Conservation (phyloP, 1,140 invertebrate species). For the Pentalonia nigronervosa region DNA sequence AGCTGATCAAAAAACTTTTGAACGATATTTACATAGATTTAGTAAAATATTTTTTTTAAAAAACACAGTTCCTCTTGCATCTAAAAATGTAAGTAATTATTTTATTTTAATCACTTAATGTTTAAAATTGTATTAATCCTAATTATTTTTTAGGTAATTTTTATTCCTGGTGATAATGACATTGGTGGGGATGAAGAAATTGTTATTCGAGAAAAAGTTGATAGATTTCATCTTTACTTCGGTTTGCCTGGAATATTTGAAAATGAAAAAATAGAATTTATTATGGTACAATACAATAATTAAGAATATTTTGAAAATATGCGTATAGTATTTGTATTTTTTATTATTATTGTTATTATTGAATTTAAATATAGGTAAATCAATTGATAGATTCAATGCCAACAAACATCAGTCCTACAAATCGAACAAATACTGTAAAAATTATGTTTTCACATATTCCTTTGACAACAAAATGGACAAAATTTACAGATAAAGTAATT, state of each 20-base stretch:
- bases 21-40: constrained; percentile 75
- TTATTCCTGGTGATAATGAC: constrained; percentile 93
- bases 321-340: neutral
- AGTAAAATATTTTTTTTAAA: constrained; percentile 71
- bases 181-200: constrained; percentile 87
- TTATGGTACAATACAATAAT: constrained; percentile 66
- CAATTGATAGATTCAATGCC: constrained; percentile 49
- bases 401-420: neutral
- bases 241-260: constrained; percentile 72
- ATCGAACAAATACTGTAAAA: constrained; percentile 52
- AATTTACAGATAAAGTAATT: constrained; percentile 41
- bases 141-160: constrained; percentile 74
- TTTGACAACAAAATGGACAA: constrained; percentile 42
- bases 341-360: neutral
- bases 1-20: constrained; percentile 73
- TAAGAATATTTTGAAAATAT: neutral
- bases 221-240: constrained; percentile 81
- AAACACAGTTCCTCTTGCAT: constrained; percentile 61
- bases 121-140: constrained; percentile 31
- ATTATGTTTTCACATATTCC: constrained; percentile 59
- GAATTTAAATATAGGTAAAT: constrained; percentile 24
- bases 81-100: constrained; percentile 35
- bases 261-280: constrained; percentile 69
- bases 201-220: constrained; percentile 75
- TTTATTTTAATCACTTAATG: neutral